Evolutionary conservation across 2,113 vertebrate species (phyloP).

Genomic region (Lasiurus borealis): DNA sequence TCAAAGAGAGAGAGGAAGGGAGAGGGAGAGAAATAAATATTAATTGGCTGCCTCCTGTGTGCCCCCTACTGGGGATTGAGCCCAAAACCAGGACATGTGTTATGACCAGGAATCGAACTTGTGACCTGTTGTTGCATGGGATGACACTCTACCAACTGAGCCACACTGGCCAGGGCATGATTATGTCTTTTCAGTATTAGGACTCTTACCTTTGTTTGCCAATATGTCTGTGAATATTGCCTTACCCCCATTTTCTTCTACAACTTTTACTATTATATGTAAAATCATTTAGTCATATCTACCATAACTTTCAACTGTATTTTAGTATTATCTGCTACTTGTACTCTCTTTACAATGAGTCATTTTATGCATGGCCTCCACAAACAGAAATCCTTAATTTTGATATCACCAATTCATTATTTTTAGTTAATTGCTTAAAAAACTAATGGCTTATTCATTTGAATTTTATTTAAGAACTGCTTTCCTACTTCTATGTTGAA

Average conservation of each 20-base stretch:
- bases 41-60: too few species aligned
- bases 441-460: neutral
- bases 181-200: neutral
- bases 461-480: conserved; percentile 30
- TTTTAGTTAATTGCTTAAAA: conserved; percentile 19
- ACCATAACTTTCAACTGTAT: neutral
- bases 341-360: neutral
- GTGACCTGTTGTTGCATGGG: too few species aligned
- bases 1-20: too few species aligned
- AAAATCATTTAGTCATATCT: neutral
- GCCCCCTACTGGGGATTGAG: too few species aligned
- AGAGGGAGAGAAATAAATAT: too few species aligned
- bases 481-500: neutral
- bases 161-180: neutral
- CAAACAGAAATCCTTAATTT: conserved; percentile 32
- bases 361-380: neutral
- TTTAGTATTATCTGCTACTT: neutral
- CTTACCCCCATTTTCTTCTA: neutral
- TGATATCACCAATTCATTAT: neutral
- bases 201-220: neutral
- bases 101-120: too few species aligned
- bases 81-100: too few species aligned
- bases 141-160: too few species aligned
- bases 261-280: neutral
- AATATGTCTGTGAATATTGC: conserved; percentile 11